These are phyloP conservation scores for Drosophila carrolli DNA, from an alignment of 1,140 invertebrate species.

Conservation along the genomic window DNA sequence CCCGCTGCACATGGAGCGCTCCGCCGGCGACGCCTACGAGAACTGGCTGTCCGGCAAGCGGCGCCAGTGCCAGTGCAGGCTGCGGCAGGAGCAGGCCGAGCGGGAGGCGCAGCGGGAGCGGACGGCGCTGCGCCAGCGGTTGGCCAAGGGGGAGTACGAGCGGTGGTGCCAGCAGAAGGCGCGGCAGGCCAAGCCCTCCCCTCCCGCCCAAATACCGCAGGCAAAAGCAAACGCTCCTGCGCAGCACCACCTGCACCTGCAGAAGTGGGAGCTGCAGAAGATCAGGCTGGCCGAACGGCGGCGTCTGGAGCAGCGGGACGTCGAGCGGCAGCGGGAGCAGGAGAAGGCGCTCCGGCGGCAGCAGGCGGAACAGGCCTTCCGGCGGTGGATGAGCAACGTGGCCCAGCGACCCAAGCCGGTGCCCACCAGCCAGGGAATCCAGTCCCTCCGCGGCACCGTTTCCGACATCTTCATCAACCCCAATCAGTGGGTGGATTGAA, in stretches of 20 bases:
- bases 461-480: slow-evolving; percentile 67
- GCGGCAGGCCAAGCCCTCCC: background rate
- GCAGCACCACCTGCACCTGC: slow-evolving; percentile 18
- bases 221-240: background rate
- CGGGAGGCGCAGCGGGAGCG: slow-evolving; percentile 12
- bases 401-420: slow-evolving; percentile 64
- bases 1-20: slow-evolving; percentile 28
- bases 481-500: slow-evolving; percentile 53
- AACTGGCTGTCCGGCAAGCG: slow-evolving; percentile 64
- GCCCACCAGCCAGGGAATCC: slow-evolving; percentile 58
- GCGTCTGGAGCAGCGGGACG: slow-evolving; percentile 5
- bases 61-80: slow-evolving; percentile 32
- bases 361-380: slow-evolving; percentile 43
- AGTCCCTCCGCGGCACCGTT: slow-evolving; percentile 64
- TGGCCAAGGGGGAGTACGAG: slow-evolving; percentile 43
- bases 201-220: background rate
- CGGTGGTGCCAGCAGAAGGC: slow-evolving; percentile 50
- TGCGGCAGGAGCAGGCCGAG: slow-evolving; percentile 14
- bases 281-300: slow-evolving; percentile 31
- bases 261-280: slow-evolving; percentile 56
- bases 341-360: slow-evolving; percentile 30
- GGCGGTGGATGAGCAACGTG: slow-evolving; percentile 54
- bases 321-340: slow-evolving; percentile 14
- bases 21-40: slow-evolving; percentile 52
- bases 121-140: slow-evolving; percentile 16